Base-by-base conservation (phyloP, 1,140 invertebrate species). In the Luehdorfia chinensis region DNA sequence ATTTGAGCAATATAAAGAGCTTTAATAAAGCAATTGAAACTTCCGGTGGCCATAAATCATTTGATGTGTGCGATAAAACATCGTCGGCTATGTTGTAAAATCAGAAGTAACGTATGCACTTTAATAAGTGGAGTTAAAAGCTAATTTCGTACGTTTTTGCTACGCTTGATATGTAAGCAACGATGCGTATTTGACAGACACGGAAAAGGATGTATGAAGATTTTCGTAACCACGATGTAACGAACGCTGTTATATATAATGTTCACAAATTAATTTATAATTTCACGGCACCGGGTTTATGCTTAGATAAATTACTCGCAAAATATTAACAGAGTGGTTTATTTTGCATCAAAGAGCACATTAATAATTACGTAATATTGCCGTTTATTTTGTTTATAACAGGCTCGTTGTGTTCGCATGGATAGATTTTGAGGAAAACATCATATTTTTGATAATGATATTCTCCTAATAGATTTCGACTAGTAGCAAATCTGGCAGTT, bases 11-110 rank as follows among this genome's bases (percentile, higher is more conserved):
- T n/a, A n/a, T n/a, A n/a, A n/a, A n/a, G 49, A 59, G 50, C 51
- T 67, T 65, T 50, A 71, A 62, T 68, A 50, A 68, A 61, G 57
- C 52, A 71, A 75, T 77, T 75, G 71, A 68, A 61, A 66, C 60
- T 71, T 74, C 66, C 68, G 57, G 50, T 47, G 43, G 32, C 14
- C 47, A 57, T 56, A 47, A 50, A 60, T 69, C 62, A 71, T 59
- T 11, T 39, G 39, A 43, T 50, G 50, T 52, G 59, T 19, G 33
- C 23, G 53, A 55, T 27, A 43, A 50, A 45, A 25, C 36, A 21
- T 16, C 37, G 41, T 46, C 51, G 30, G 48, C 37, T 49, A 39
- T 45, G 50, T 49, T 25, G 2, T 41, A 25, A 41, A 7, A 27
- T 41, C 8, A 27, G 4, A 1, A 41, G 21, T 15, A 5, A 19